Base-by-base conservation (phyloP, 2,888 invertebrate genomes). In the Dascillus cervinus region DNA sequence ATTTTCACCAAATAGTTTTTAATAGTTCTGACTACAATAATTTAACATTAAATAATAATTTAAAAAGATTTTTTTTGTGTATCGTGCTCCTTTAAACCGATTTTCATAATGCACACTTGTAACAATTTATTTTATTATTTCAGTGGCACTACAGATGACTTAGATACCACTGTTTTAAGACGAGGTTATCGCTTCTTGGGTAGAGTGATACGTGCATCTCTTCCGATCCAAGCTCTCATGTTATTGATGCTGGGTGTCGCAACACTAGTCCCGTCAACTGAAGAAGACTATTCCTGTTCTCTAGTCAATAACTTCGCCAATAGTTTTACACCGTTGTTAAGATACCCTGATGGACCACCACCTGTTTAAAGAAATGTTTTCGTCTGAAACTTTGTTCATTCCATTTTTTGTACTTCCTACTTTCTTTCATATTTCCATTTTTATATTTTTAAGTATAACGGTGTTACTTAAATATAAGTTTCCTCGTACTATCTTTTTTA, bases 161-260 rank as follows among this genome's bases (percentile, higher is more conserved):
- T 46, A 24, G 51, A 56, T 32, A 73, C 73, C 44, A 75, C 78
- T 49, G 76, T 78, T 32, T 71, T 88, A 55, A 69, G 74, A 39
- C 77, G 84, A 53, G 82, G 89, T 34, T 83, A 83, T 52, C 77
- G 84, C 44, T 89, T 90, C 75, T 75, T 92, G 62, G 82, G 86
- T 50, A 81, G 95, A 56, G 92, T 92, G 49, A 77, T 92, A 45
- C 77, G 91, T 59, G 87, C 91, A 31, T 90, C 94, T 11, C 73
- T 95, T 46, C 95, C 95, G 29, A 86, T 97, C 62, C 94, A 97
- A 70, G 90, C 92, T 40, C 70, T 97, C 53, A 84, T 97, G 71
- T 75, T 96, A 52, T 73, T 96, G 39, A 75, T 97, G 52, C 75
- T 97, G 55, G 94, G 95, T 35, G 86, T 91, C 37, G 94, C 95